Evolutionary conservation across 2,113 vertebrate genomes (phyloP).

Genomic region (Agapornis roseicollis): DNA sequence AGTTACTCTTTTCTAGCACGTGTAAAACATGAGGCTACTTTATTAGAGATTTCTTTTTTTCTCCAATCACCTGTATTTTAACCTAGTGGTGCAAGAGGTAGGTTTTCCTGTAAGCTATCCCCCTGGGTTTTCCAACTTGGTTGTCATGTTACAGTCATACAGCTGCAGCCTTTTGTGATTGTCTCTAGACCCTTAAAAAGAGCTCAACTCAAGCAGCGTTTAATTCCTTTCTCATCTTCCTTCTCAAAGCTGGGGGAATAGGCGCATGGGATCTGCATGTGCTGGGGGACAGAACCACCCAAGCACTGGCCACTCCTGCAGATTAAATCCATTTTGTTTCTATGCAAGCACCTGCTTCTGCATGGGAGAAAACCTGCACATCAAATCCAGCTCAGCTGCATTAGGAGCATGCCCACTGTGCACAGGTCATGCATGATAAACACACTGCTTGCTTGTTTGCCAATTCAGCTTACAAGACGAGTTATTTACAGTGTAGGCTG

Average conservation of each 20-base stretch:
- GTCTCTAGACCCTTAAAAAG: not conserved
- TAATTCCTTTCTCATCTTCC: not conserved
- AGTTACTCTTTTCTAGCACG: not conserved
- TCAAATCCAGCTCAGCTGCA: not conserved
- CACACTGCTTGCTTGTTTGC: not conserved
- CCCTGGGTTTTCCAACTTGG: not conserved
- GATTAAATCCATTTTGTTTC: not conserved
- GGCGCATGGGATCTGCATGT: not conserved
- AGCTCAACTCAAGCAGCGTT: not conserved
- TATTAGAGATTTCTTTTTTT: not conserved
- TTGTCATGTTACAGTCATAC: not conserved
- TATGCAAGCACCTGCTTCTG: not conserved
- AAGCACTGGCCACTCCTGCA: not conserved
- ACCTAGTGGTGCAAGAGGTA: not conserved
- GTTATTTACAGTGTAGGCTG: conserved; percentile 21
- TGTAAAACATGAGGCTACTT: not conserved
- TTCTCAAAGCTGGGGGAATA: not conserved
- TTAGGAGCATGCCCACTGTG: not conserved
- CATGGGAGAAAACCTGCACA: not conserved
- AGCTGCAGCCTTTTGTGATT: not conserved
- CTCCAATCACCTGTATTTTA: not conserved
- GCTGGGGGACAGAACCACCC: not conserved
- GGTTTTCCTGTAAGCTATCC: not conserved
- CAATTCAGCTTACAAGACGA: not conserved
- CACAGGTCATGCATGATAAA: not conserved